Conservation (phyloP, 2,797 vertebrate genomes). For the Diceros bicornis region DNA sequence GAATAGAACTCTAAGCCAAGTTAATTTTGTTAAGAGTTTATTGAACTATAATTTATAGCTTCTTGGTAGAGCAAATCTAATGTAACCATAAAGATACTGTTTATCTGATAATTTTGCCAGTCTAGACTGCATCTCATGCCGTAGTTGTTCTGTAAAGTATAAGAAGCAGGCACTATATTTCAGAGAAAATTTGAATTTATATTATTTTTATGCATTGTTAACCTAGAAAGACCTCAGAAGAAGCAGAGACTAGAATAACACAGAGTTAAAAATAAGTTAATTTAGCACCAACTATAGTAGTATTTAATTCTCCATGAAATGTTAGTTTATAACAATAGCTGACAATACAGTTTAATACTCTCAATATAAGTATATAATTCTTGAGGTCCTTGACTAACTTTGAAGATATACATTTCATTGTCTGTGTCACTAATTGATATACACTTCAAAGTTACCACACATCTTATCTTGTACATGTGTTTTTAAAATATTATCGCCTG, state of each 20-base stretch:
- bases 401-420: conserved; percentile 44
- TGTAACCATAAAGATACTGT: conserved; percentile 86
- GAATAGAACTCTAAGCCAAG: conserved; percentile 74
- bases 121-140: conserved; percentile 82
- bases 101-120: conserved; percentile 87
- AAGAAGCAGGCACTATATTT: conserved; percentile 82
- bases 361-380: conserved; percentile 50
- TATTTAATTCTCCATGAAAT: conserved; percentile 74
- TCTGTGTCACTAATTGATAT: conserved; percentile 18
- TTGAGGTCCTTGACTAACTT: conserved; percentile 56
- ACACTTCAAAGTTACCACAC: not conserved
- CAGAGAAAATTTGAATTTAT: conserved; percentile 77
- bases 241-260: conserved; percentile 74
- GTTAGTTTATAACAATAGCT: conserved; percentile 63
- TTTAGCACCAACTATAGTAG: conserved; percentile 76
- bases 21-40: conserved; percentile 73
- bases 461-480: not conserved
- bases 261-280: conserved; percentile 76
- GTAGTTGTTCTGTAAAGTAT: conserved; percentile 85
- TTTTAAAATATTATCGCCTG: conserved; percentile 54
- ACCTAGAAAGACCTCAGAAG: conserved; percentile 82
- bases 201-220: conserved; percentile 84
- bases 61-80: conserved; percentile 83
- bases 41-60: conserved; percentile 83
- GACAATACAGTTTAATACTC: conserved; percentile 9